Evolutionary conservation across 2,888 invertebrate genomes (phyloP), one percentile per base, ranked within the genome.

Genomic region (Lepidonotus clava): DNA sequence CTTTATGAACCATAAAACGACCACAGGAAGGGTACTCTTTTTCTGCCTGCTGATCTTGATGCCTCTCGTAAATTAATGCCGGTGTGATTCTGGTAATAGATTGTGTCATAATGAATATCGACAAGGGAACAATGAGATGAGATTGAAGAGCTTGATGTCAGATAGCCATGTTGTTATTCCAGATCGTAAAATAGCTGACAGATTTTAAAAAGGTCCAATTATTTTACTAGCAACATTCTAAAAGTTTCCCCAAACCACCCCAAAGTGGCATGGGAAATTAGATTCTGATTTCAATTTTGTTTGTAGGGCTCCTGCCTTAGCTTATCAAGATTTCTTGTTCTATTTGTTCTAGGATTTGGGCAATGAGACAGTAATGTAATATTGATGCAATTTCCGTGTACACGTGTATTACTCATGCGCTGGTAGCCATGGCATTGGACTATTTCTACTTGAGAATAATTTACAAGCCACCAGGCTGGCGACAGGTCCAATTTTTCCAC

Each of bases 1-100:
- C n/a, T 61, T 61, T 61, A 61, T 61, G 61, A 61, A 61, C 61
- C 24, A 61, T 61, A 61, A 61, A 61, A n/a, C n/a, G 61, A 32
- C 28, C 61, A 61, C 53, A 53, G 18, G 21, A 18, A 53, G 53
- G 61, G 4, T 53, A 18, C 11, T 53, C 53, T 53, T 1, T 53
- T 5, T 61, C 28, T 61, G 61, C 24, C 61, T 11, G 46, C 6
- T 18, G 46, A 46, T 2, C 61, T 32, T 61, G 61, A 6, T n/a
- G 18, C 61, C 61, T 4, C 24, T 32, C 24, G 28, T 61, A 61
- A 61, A 61, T 28, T 32, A 61, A 61, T 61, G 28, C 61, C 28
- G 4, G 28, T n/a, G 24, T 28, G 61, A 61, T 61, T 46, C 8
- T 18, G 61, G 28, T 61, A 61, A 61, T 61, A 61, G 61, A 61